Evolutionary conservation across 2,797 vertebrate species (phyloP), one percentile per base, ranked within the genome.

Genomic region (Bradypodion ventrale): DNA sequence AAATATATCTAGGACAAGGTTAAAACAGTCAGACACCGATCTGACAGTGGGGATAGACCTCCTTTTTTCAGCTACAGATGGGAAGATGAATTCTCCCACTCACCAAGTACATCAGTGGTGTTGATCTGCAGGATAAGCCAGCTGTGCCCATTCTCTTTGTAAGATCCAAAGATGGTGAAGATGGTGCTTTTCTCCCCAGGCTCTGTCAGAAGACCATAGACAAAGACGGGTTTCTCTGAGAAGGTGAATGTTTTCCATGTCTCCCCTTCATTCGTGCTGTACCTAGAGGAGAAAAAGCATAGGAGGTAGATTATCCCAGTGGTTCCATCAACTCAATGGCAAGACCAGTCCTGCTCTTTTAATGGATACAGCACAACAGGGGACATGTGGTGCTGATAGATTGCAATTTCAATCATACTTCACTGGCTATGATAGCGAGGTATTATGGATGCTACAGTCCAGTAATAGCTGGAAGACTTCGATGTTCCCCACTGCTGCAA

Each of bases 41-140:
- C 16, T 56, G 16, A 21, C 4, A 56, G 52, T 16, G 52, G 15
- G 5, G 7, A 27, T 19, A 15, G 19, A 7, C 35, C 27, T 44
- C 27, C 8, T 60, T 44, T 10, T 8, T 19, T 7, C n/a, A n/a
- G n/a, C n/a, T n/a, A n/a, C n/a, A n/a, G n/a, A n/a, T n/a, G n/a
- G n/a, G n/a, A n/a, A n/a, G 32, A 12, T 16, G 23, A 12, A 15
- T 42, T 37, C 19, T 56, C 2, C 10, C 32, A 73, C 96, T 95
- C 94, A 99, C 99, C 98, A 69, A 99, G 96, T 25, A 98, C 97
- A 0, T 97, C 96, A 0, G 97, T 98, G 92, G 97, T 95, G 92
- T 99, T 99, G 96, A 99, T 96, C 96, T 99, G 99, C 89, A 99
- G 94, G 92, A 99, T 99, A 80, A 99, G 97, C 99, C 99, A 99